phyloP scores from a whole-genome alignment of 2,888 invertebrate genomes.

The Heliothis peltigera region DNA sequence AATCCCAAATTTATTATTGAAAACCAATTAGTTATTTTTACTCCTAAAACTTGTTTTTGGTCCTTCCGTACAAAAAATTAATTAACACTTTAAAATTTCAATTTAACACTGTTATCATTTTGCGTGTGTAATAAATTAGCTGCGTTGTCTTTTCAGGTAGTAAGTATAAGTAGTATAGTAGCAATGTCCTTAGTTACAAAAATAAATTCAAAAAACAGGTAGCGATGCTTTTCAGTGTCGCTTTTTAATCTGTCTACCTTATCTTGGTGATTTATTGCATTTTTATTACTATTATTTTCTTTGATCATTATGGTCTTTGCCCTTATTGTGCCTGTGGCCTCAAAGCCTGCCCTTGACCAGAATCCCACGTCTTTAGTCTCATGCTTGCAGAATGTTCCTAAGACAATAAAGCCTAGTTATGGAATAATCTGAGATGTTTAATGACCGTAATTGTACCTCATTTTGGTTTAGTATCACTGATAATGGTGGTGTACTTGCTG shows the following conservation, averaged over 20 bases:
- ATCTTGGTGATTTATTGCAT: slow-evolving; percentile 28
- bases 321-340: slow-evolving; percentile 44
- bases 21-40: slow-evolving; percentile 13
- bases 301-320: slow-evolving; percentile 28
- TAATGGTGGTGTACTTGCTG: slow-evolving; percentile 1
- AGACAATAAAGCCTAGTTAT: slow-evolving; percentile 30
- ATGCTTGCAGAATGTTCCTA: slow-evolving; percentile 34
- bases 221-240: slow-evolving; percentile 33
- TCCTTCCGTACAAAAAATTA: slow-evolving; percentile 29
- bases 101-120: slow-evolving; percentile 37
- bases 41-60: slow-evolving; percentile 19
- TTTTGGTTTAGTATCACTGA: slow-evolving; percentile 13
- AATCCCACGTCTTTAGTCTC: slow-evolving; percentile 39
- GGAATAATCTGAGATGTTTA: slow-evolving; percentile 18
- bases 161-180: slow-evolving; percentile 33
- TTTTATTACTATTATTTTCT: slow-evolving; percentile 12
- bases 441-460: slow-evolving; percentile 32
- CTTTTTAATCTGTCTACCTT: slow-evolving; percentile 29
- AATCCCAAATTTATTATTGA: slow-evolving; percentile 45
- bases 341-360: slow-evolving; percentile 54
- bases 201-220: slow-evolving; percentile 43
- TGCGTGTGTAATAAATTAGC: slow-evolving; percentile 47
- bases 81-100: slow-evolving; percentile 25
- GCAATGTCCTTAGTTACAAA: slow-evolving; percentile 41
- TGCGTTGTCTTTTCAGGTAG: slow-evolving; percentile 54